These are phyloP conservation scores for Drosophila infuscata DNA, from an alignment of 2,888 invertebrate species.

Conservation along the genomic window DNA sequence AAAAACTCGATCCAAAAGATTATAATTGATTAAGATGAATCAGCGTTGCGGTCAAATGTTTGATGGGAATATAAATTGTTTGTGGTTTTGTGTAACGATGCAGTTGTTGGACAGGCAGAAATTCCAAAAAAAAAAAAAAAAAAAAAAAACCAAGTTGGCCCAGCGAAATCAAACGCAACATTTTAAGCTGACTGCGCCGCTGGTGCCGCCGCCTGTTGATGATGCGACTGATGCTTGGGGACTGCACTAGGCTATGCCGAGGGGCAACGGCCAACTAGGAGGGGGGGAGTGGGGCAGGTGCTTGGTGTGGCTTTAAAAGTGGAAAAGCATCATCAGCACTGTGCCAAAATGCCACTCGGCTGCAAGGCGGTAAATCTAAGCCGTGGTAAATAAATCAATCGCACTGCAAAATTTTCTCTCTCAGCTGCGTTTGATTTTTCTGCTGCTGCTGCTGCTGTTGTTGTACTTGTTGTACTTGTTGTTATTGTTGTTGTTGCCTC, in stretches of 20 bases:
- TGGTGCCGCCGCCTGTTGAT: constrained; percentile 62
- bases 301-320: constrained; percentile 46
- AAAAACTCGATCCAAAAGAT: constrained; percentile 82
- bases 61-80: constrained; percentile 85
- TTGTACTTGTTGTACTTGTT: constrained; percentile 26
- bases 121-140: constrained; percentile 33
- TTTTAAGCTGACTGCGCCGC: constrained; percentile 62
- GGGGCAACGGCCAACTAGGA: background rate
- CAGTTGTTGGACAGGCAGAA: constrained; percentile 49
- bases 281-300: constrained; percentile 3
- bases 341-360: constrained; percentile 76
- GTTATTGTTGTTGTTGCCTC: constrained; percentile 15
- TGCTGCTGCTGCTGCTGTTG: constrained; percentile 33
- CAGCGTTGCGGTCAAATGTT: constrained; percentile 85
- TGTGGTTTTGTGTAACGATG: constrained; percentile 83
- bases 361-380: constrained; percentile 79
- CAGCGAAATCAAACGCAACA: constrained; percentile 76
- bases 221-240: constrained; percentile 31
- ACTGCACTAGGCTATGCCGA: constrained; percentile 7
- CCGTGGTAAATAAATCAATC: constrained; percentile 83
- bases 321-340: constrained; percentile 74
- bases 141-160: constrained; percentile 52
- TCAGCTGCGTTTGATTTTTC: constrained; percentile 48
- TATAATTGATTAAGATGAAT: constrained; percentile 85
- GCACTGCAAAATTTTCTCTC: constrained; percentile 66